Percentiles rank a stretch among this genome's conserved stretches.
Conservation (phyloP, 2,797 vertebrate genomes). For the Hydrophis major region DNA sequence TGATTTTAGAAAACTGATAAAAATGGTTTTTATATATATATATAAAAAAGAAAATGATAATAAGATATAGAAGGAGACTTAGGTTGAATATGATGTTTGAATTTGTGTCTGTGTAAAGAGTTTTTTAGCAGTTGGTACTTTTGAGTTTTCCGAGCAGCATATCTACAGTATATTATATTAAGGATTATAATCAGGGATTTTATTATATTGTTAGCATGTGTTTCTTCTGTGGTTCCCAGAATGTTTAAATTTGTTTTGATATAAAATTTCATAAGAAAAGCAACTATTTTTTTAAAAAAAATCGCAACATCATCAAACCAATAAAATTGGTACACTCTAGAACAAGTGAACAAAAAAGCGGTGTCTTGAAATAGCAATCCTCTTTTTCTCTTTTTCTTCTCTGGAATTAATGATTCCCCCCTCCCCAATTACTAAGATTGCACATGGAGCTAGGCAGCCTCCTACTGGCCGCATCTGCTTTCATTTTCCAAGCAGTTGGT, state of each 20-base stretch:
- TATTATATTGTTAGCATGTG: background rate
- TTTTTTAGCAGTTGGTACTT: background rate
- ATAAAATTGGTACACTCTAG: background rate
- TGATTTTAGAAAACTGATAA: too few relatives aligned
- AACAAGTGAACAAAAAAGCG: background rate
- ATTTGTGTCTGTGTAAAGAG: too few relatives aligned
- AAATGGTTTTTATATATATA: too few relatives aligned
- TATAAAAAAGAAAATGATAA: too few relatives aligned
- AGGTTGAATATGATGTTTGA: too few relatives aligned
- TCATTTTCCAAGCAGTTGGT: conserved; percentile 62
- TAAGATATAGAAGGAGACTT: too few relatives aligned
- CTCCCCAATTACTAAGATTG: conserved; percentile 17
- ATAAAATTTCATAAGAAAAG: background rate
- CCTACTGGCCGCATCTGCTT: conserved; percentile 66
- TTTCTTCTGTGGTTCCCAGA: background rate
- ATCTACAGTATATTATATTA: background rate
- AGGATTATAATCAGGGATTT: background rate
- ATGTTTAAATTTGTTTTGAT: background rate
- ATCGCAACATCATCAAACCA: background rate
- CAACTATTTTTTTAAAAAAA: background rate
- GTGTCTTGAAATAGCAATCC: background rate
- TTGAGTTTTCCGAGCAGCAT: background rate
- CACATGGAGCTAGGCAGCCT: conserved; percentile 49
- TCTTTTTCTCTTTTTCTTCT: conserved; percentile 3
- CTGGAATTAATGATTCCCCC: background rate